These are phyloP conservation scores for Xerus inauris DNA, from an alignment of 2,113 vertebrate genomes.

Conservation along the genomic window DNA sequence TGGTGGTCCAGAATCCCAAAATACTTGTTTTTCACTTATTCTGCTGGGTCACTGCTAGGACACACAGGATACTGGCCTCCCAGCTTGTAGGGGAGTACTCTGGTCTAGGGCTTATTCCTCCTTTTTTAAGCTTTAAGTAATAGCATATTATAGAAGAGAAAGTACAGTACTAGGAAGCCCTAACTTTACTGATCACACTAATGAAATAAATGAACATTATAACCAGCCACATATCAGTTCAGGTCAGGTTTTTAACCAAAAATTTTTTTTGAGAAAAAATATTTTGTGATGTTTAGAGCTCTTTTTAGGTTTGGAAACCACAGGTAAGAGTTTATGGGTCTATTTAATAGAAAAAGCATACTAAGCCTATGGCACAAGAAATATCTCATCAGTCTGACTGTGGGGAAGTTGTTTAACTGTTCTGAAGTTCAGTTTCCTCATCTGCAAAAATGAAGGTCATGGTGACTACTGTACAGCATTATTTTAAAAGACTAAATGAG, in stretches of 20 bases:
- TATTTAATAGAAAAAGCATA: slow-evolving; percentile 2
- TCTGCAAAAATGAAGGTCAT: neutral
- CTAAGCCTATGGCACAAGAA: neutral
- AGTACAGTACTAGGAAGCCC: neutral
- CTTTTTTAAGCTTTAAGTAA: neutral
- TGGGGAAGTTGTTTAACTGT: neutral
- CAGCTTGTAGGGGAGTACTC: neutral
- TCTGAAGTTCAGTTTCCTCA: neutral
- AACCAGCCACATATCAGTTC: neutral
- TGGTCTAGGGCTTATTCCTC: neutral
- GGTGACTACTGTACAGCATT: neutral
- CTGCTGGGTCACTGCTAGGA: neutral
- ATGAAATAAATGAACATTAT: neutral
- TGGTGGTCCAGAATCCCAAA: neutral
- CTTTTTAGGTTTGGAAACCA: neutral
- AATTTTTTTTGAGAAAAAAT: neutral
- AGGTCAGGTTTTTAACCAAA: neutral
- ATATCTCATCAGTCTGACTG: neutral
- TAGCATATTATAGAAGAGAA: neutral
- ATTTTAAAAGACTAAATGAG: neutral
- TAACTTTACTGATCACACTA: neutral
- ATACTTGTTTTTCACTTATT: neutral
- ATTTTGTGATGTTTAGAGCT: slow-evolving; percentile 14
- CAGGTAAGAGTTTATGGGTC: neutral
- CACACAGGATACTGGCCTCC: fast-evolving